A percentile compares a stretch with the other conserved stretches of the same genome.
Conservation (phyloP, 2,888 invertebrate species). For the Calameuta idolon region DNA sequence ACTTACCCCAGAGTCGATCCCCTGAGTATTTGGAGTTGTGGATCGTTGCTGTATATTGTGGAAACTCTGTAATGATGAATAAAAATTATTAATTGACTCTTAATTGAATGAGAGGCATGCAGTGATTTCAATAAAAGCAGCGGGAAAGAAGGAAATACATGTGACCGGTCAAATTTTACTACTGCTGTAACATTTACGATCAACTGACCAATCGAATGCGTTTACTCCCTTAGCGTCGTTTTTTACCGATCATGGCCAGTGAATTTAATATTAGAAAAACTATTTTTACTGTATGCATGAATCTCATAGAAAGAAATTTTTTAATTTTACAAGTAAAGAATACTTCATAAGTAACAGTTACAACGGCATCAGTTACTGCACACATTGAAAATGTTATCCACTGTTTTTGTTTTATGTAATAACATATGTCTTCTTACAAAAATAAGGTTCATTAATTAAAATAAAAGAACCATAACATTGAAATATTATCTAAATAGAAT, state of each 20-base stretch:
- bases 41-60: slow-evolving; percentile 80
- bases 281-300: neutral
- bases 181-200: neutral
- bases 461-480: neutral
- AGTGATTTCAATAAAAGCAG: neutral
- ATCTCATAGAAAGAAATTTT: neutral
- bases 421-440: neutral
- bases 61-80: slow-evolving; percentile 71
- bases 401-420: neutral
- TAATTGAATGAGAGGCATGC: neutral
- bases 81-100: slow-evolving; percentile 8
- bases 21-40: slow-evolving; percentile 83
- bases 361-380: neutral
- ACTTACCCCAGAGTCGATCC: slow-evolving; percentile 81
- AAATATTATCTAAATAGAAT: neutral
- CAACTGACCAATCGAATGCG: neutral
- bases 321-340: neutral
- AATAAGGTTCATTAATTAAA: neutral
- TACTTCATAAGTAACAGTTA: neutral
- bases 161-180: neutral
- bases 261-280: neutral
- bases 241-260: neutral
- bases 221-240: neutral
- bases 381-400: neutral
- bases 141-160: neutral